These are phyloP conservation scores for Eupithecia inturbata DNA, from an alignment of 2,888 invertebrate genomes.

Conservation along the genomic window DNA sequence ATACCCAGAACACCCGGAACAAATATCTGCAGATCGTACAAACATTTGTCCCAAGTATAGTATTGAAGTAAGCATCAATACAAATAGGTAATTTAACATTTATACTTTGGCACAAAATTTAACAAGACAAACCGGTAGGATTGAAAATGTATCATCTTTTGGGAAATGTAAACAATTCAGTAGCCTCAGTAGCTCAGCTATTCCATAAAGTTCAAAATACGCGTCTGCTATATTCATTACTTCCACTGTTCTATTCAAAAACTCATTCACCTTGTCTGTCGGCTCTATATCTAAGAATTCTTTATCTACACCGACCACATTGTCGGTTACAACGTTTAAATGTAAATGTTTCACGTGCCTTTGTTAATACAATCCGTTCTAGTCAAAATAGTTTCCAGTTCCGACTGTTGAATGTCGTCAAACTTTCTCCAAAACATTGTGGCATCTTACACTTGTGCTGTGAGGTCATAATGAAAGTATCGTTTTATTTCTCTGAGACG, in stretches of 20 bases:
- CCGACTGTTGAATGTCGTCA: slow-evolving; percentile 55
- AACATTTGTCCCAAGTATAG: too few relatives aligned
- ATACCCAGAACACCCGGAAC: too few relatives aligned
- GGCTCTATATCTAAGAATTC: background rate
- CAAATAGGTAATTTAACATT: background rate
- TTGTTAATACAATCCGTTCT: slow-evolving; percentile 27
- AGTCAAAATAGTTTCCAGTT: slow-evolving; percentile 37
- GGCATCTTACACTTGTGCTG: background rate
- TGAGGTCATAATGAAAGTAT: slow-evolving; percentile 54
- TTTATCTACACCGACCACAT: slow-evolving; percentile 14
- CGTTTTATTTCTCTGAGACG: slow-evolving; percentile 37
- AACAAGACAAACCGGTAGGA: background rate
- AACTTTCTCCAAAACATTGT: slow-evolving; percentile 58
- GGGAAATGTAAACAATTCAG: background rate
- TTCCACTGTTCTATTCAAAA: slow-evolving; percentile 8
- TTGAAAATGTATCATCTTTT: background rate
- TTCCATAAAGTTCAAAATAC: background rate
- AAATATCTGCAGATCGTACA: too few relatives aligned
- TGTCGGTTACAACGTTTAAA: slow-evolving; percentile 13
- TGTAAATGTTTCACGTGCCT: slow-evolving; percentile 23
- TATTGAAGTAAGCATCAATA: background rate
- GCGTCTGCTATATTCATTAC: background rate
- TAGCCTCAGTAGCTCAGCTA: background rate
- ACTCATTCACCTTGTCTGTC: slow-evolving; percentile 6
- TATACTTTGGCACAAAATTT: background rate